Base-by-base conservation (phyloP, 2,888 invertebrate species). In the Incurvaria masculella region DNA sequence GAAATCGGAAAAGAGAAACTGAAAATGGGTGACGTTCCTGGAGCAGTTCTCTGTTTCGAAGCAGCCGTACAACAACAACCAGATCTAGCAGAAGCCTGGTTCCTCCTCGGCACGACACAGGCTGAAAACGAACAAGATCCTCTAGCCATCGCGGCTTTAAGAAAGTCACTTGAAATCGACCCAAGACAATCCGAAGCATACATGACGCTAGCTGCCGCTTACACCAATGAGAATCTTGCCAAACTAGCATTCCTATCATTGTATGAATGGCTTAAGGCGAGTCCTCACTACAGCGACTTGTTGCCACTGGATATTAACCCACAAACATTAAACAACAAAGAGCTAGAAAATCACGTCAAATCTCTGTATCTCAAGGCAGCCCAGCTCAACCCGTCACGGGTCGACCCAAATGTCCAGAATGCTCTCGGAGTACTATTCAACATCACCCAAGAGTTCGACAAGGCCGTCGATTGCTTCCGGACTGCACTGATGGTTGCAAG, bases 111-210 rank as follows among this genome's bases (percentile, higher is more conserved):
- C 10, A 89, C 89, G 46, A 91, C 95, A 23, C 97, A 97, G 69
- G 95, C 98, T 38, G 96, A 98, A 80, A 99, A 99, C 76, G 99
- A 99, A 78, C 96, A 90, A 74, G 98, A 99, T 70, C 90, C 92
- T 2, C 80, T 87, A 56, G 96, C 96, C 10, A 98, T 99, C 59
- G 86, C 91, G 42, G 98, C 98, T 0, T 78, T 98, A 23, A 91
- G 89, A 63, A 89, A 87, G 67, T 94, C 95, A 50, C 65, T 95
- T 44, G 82, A 85, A 49, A 65, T 97, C 47, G 86, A 92, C 52
- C 89, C 94, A 0, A 79, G 82, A 10, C 94, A 96, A 68, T 72
- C 89, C 44, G 83, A 84, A 53, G 97, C 94, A 0, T 81, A 96
- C 47, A 91, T 97, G 85, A 87, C 93, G 1, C 73, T 98, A 47